Percentiles rank a stretch among this genome's conserved stretches.
Conservation (phyloP, 2,113 vertebrate species). For the Microcebus ravelobensis region DNA sequence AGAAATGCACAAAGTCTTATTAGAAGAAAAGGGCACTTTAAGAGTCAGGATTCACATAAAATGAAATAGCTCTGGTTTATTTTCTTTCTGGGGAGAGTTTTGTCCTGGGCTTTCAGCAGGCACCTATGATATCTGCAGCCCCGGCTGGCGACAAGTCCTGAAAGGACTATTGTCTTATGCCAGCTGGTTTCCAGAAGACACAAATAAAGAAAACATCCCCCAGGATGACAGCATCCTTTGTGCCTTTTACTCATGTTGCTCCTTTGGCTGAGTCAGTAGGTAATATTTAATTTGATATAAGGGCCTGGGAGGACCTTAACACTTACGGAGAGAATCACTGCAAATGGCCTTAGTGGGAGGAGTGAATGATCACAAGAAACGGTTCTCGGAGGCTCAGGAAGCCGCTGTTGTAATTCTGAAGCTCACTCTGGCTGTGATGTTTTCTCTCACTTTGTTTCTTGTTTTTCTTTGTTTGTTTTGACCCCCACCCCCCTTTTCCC, state of each 20-base stretch:
- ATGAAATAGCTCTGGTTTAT: constrained; percentile 1
- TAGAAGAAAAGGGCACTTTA: not conserved
- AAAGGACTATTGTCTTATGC: constrained; percentile 56
- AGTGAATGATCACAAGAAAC: not conserved
- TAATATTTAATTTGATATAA: constrained; percentile 19
- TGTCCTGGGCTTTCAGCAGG: constrained; percentile 32
- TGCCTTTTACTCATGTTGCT: not conserved
- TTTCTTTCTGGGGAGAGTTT: not conserved
- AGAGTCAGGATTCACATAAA: not conserved
- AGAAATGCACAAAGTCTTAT: not conserved
- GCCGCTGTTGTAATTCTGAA: not conserved
- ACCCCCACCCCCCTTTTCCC: not conserved
- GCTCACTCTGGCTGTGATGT: not conserved
- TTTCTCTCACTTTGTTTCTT: not conserved
- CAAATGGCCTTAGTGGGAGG: not conserved
- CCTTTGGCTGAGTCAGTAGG: not conserved
- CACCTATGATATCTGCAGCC: not conserved
- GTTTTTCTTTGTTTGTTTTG: not conserved
- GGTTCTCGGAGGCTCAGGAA: not conserved
- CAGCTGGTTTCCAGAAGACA: constrained; percentile 40
- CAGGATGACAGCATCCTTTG: not conserved
- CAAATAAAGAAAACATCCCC: constrained; percentile 18
- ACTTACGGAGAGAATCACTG: not conserved
- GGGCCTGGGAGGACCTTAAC: not conserved
- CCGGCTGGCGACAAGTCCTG: constrained; percentile 22